Evolutionary conservation across 2,113 vertebrate genomes (phyloP), one percentile per base, ranked within the genome.

Genomic region (Gila orcuttii): DNA sequence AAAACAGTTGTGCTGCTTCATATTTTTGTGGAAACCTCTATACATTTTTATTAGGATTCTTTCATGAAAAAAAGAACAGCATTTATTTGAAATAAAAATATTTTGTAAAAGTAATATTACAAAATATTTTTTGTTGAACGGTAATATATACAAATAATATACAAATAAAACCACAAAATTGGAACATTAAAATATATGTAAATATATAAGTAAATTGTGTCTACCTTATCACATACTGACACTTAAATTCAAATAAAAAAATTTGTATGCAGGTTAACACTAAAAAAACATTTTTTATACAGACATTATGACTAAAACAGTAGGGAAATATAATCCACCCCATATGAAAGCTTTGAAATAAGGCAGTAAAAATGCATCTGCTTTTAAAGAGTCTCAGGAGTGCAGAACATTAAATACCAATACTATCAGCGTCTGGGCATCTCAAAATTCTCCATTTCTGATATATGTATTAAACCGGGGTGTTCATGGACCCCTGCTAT

Each of bases 301-400:
- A 17, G 19, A 57, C 19, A 7, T 50, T 50, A 50, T 55, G 52
- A 21, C 52, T 57, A 57, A 71, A 71, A 71, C 19, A 11, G 55
- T 57, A 8, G 3, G 66, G 66, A 68, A 36, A 69, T 21, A 23
- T 42, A n/a, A 3, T 69, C 10, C 36, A 73, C 10, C 19, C 28
- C 6, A 23, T 21, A 55, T 55, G 52, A 55, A 55, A 52, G n/a
- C 73, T 50, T n/a, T 52, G n/a, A 76, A 76, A 76, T 10, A 31
- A 52, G 55, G 55, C 55, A 50, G 8, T 15, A 45, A 77, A 77
- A 19, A 21, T 39, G 66, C 66, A 39, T 69, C 66, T 69, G 33
- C 19, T 69, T 39, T 69, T 76, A 52, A 52, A 19, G n/a, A 76
- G 73, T 76, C n/a, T 76, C 45, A 55, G 25, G 47, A 77, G 73